Evolutionary conservation across 2,888 invertebrate genomes (phyloP).

Genomic region (Podabrus alpinus): DNA sequence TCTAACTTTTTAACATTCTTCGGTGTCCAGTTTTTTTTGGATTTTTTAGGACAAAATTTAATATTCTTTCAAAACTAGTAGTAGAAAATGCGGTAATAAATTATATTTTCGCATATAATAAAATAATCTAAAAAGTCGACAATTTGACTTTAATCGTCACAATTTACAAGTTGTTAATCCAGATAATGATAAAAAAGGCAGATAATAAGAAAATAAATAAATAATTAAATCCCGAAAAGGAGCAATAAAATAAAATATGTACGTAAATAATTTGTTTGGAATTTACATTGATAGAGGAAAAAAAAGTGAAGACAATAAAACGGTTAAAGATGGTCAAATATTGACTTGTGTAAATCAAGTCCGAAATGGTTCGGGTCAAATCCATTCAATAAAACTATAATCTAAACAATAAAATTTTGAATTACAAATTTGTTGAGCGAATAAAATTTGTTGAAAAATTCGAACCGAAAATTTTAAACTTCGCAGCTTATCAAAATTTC

Average conservation of each 20-base stretch:
- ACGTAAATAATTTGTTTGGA: background rate
- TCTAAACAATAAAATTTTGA: constrained; percentile 55
- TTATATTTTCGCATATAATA: background rate
- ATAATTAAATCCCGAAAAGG: background rate
- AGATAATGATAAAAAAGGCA: background rate
- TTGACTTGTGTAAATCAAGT: background rate
- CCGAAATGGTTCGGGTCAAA: constrained; percentile 34
- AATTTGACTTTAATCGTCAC: background rate
- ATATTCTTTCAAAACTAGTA: background rate
- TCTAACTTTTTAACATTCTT: background rate
- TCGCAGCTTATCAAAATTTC: constrained; percentile 50
- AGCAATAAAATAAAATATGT: background rate
- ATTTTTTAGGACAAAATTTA: background rate
- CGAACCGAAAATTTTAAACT: constrained; percentile 52
- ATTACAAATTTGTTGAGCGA: constrained; percentile 53
- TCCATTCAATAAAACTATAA: constrained; percentile 48
- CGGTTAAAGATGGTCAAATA: background rate
- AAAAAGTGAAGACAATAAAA: background rate
- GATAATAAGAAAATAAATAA: background rate
- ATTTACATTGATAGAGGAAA: background rate
- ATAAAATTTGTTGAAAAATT: constrained; percentile 53
- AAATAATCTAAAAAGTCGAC: background rate
- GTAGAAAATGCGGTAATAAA: background rate
- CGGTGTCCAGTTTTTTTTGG: background rate
- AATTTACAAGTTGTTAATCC: background rate